Evolutionary conservation across 2,888 invertebrate species (phyloP), one percentile per base, ranked within the genome.

Genomic region (Stramonita haemastoma): DNA sequence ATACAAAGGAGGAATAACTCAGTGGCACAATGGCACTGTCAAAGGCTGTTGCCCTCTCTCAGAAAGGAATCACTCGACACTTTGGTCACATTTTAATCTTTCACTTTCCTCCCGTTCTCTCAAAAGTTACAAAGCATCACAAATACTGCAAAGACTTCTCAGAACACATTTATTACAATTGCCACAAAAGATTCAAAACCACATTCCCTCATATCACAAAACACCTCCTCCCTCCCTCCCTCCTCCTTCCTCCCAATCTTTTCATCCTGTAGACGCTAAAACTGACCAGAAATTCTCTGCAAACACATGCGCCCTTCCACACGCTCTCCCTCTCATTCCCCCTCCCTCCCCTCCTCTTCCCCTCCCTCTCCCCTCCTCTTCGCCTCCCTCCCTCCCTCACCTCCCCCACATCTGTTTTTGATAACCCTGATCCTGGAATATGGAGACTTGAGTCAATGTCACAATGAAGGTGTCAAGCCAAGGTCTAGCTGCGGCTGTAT

Each of bases 401-500:
- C 46, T 46, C 46, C 46, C 46, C 32, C 29, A 29, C 13, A 13
- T 46, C 5, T 26, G 36, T 36, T 8, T 81, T n/a, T 81, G 81
- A n/a, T 2, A 73, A 87, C 87, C 87, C 87, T 87, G 73, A 32
- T 66, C 56, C 32, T 60, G 34, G 60, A 86, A 60, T 85, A 85
- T 17, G 6, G 32, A 73, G 73, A 32, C 77, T 77, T 77, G 77
- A 77, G 32, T 1, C 46, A 46, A 46, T 81, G 81, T 36, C 32
- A 60, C 15, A 22, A 60, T 60, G 60, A 22, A 60, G 4, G n/a
- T 73, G 73, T 66, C 66, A 13, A 26, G n/a, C 73, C 36, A 36
- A 81, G 11, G 57, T 91, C 81, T 93, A 94, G 90, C 92, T 92
- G 87, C 94, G 90, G 34, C 96, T 96, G 95, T 96, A 97, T 97